Conservation (phyloP, 2,113 vertebrate genomes). For the Mormoops blainvillei region DNA sequence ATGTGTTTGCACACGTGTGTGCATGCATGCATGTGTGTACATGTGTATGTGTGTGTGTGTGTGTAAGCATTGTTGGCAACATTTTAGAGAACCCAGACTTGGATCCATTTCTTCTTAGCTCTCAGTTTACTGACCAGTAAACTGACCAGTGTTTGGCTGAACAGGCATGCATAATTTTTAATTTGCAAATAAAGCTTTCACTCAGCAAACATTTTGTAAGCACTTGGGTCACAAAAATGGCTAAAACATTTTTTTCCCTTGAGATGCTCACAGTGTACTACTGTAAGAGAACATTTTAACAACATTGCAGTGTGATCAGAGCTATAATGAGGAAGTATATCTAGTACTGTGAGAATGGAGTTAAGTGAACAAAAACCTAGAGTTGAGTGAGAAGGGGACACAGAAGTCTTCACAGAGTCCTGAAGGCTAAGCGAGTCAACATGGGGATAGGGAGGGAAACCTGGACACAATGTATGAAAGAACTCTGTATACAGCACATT, state of each 20-base stretch:
- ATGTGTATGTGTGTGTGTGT: neutral
- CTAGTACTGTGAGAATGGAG: neutral
- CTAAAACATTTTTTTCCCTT: neutral
- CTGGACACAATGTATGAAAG: neutral
- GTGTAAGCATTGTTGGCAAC: neutral
- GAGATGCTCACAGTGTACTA: neutral
- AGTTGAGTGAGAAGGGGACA: neutral
- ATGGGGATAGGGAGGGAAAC: neutral
- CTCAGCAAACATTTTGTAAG: slow-evolving; percentile 11
- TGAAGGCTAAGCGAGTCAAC: neutral
- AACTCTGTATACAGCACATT: neutral
- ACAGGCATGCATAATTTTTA: neutral
- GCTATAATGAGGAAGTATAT: neutral
- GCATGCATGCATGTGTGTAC: too few species aligned
- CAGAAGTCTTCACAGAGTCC: neutral
- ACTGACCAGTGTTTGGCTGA: neutral
- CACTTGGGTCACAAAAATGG: neutral
- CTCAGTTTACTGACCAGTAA: neutral
- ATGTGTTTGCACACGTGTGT: neutral
- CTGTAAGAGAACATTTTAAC: neutral
- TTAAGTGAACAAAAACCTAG: neutral
- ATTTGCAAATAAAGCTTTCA: neutral
- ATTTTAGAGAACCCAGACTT: neutral
- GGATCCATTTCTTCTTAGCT: neutral
- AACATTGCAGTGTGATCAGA: neutral